Percentiles rank a stretch among this genome's conserved stretches.
phyloP scores from a whole-genome alignment of 1,140 invertebrate species.

The Cyphomyrmex costatus region DNA sequence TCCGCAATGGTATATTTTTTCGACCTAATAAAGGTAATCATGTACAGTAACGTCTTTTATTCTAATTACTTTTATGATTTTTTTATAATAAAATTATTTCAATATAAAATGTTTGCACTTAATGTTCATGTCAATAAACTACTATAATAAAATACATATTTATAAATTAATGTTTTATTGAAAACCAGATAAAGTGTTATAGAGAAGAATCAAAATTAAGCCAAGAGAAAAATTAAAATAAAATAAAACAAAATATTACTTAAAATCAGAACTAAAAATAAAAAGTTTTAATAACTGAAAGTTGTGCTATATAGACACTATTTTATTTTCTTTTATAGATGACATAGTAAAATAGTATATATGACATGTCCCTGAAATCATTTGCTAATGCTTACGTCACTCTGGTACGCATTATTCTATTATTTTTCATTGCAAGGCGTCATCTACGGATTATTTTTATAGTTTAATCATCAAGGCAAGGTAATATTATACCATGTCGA shows the following conservation, averaged over 20 bases:
- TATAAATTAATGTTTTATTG: background rate
- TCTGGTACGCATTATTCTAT: conserved; percentile 11
- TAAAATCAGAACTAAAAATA: background rate
- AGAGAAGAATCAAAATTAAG: conserved; percentile 9
- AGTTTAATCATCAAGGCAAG: conserved; percentile 4
- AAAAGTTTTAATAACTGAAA: conserved; percentile 12
- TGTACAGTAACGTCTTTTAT: background rate
- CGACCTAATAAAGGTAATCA: background rate
- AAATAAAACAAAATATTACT: background rate
- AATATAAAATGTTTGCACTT: conserved; percentile 23
- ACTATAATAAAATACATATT: conserved; percentile 2
- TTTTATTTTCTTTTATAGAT: background rate
- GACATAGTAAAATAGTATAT: background rate
- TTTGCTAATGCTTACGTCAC: background rate
- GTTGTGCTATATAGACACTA: background rate
- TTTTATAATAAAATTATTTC: background rate
- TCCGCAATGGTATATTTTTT: background rate
- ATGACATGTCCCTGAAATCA: background rate
- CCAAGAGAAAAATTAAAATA: background rate
- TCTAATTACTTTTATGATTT: background rate
- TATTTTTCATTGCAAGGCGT: conserved; percentile 7
- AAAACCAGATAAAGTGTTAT: background rate
- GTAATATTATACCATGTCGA: background rate
- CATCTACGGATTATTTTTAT: background rate
- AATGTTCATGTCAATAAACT: background rate